phyloP scores from a whole-genome alignment of 2,797 vertebrate genomes.

The Liasis olivaceus region DNA sequence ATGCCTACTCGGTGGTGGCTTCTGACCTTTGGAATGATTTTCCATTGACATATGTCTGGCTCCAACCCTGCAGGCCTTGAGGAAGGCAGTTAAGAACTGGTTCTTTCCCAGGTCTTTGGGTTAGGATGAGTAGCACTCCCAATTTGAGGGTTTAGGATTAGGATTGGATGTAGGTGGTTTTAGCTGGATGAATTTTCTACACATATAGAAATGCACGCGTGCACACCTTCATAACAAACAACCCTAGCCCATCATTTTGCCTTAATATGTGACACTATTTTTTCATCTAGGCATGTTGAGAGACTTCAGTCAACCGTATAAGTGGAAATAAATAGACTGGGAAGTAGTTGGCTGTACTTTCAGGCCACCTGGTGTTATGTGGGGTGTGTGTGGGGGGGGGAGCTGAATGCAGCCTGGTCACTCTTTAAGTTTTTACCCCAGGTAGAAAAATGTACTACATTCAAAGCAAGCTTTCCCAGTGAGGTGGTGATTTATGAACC shows the following conservation, averaged over 20 bases:
- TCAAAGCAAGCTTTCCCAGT: neutral
- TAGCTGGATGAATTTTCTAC: too few relatives aligned
- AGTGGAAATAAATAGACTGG: neutral
- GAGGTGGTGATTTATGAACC: constrained; percentile 23
- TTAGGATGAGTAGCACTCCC: too few relatives aligned
- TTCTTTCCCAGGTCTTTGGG: too few relatives aligned
- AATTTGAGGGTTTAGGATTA: too few relatives aligned
- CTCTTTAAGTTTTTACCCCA: neutral
- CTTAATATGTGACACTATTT: neutral
- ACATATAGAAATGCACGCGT: too few relatives aligned
- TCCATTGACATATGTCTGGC: too few relatives aligned
- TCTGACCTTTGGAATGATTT: too few relatives aligned
- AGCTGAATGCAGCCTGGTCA: neutral
- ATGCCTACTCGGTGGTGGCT: too few relatives aligned
- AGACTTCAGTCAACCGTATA: neutral
- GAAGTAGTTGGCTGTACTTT: neutral
- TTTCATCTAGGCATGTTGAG: neutral
- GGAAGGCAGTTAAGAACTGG: too few relatives aligned
- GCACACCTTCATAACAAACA: neutral
- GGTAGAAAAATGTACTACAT: neutral
- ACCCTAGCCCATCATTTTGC: neutral
- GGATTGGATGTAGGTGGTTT: too few relatives aligned
- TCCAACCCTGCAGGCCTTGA: too few relatives aligned
- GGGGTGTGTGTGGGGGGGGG: neutral
- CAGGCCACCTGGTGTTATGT: neutral